A percentile compares a stretch with the other conserved stretches of the same genome.
These are phyloP conservation scores for Eristalis intricaria DNA, from an alignment of 2,888 invertebrate species.

Conservation along the genomic window DNA sequence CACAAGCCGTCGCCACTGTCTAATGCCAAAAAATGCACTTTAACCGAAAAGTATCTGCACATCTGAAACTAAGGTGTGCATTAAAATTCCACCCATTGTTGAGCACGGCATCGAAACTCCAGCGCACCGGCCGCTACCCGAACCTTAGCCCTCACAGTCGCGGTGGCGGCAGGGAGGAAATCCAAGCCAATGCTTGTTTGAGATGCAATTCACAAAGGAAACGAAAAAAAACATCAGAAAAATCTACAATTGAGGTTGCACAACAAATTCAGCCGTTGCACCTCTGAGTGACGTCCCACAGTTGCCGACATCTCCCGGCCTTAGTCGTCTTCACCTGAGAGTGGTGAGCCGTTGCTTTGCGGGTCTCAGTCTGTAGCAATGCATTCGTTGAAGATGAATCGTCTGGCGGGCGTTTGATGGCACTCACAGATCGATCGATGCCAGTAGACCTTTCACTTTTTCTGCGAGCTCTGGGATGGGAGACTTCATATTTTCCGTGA, in stretches of 20 bases:
- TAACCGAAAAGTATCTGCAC: constrained; percentile 34
- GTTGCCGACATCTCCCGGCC: constrained; percentile 57
- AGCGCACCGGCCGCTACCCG: not conserved
- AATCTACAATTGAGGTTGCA: constrained; percentile 62
- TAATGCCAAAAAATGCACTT: constrained; percentile 32
- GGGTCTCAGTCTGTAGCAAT: constrained; percentile 13
- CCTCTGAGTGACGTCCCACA: constrained; percentile 69
- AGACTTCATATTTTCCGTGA: not conserved
- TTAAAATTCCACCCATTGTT: constrained; percentile 67
- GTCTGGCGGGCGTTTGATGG: constrained; percentile 10
- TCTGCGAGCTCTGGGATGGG: not conserved
- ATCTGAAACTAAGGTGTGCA: constrained; percentile 67
- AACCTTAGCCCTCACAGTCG: not conserved
- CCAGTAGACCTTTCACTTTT: constrained; percentile 36
- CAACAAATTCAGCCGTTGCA: constrained; percentile 69
- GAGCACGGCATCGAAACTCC: constrained; percentile 42
- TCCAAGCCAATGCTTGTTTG: not conserved
- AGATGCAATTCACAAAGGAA: constrained; percentile 44
- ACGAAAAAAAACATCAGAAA: not conserved
- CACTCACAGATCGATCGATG: constrained; percentile 8
- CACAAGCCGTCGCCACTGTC: constrained; percentile 10
- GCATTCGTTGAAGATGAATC: constrained; percentile 52
- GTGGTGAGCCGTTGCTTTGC: not conserved
- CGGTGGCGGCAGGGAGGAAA: not conserved
- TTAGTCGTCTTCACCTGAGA: constrained; percentile 44